A percentile compares a stretch with the other conserved stretches of the same genome.
These are phyloP conservation scores for Drosophila obscura DNA, from an alignment of 1,140 invertebrate species.

Conservation along the genomic window DNA sequence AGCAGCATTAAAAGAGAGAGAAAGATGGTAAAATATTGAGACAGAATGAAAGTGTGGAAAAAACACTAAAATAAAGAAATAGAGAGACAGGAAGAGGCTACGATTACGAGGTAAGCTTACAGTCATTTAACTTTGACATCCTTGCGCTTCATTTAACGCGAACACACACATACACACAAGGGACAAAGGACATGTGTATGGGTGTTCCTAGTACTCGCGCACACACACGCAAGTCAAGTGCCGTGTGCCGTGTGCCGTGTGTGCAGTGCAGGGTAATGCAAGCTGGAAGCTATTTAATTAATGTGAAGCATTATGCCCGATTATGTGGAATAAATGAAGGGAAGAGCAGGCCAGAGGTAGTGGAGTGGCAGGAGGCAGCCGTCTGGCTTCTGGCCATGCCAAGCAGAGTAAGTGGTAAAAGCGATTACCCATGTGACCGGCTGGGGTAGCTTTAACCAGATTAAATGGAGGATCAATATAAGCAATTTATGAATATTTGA, in stretches of 20 bases:
- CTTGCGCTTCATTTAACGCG: constrained; percentile 45
- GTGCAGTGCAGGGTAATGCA: constrained; percentile 17
- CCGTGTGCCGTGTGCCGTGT: neutral
- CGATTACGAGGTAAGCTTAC: constrained; percentile 22
- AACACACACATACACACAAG: constrained; percentile 7
- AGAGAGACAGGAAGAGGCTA: neutral
- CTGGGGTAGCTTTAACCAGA: constrained; percentile 6
- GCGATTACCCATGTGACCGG: constrained; percentile 12
- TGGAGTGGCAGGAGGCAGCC: neutral
- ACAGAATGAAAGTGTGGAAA: neutral
- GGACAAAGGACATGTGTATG: neutral
- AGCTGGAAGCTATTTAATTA: constrained; percentile 60
- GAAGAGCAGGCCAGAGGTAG: neutral
- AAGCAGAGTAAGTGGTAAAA: constrained; percentile 10
- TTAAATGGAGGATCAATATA: constrained; percentile 4
- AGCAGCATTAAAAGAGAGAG: neutral
- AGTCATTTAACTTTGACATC: constrained; percentile 57
- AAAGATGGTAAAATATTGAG: too few relatives aligned
- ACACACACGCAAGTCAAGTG: neutral
- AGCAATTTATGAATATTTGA: too few relatives aligned
- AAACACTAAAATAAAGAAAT: neutral
- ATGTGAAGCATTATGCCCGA: constrained; percentile 60
- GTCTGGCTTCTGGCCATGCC: too few relatives aligned
- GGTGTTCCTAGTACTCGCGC: neutral
- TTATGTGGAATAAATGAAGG: constrained; percentile 38